These are phyloP conservation scores for Andrena dorsata DNA, from an alignment of 2,888 invertebrate species.

Conservation along the genomic window DNA sequence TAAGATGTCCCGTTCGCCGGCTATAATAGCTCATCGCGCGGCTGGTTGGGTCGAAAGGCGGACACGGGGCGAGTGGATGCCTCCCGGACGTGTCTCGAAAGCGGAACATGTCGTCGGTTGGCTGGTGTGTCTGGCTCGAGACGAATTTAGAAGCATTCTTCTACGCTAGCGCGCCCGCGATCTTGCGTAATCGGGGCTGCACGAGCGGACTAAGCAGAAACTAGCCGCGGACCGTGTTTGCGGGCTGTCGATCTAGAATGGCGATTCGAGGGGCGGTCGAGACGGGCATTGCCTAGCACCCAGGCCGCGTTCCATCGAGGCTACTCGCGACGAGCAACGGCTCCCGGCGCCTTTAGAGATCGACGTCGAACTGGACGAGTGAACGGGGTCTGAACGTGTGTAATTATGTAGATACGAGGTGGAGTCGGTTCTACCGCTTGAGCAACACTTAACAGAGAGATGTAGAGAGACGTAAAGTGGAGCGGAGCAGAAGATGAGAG, in stretches of 20 bases:
- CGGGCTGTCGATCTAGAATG: slow-evolving; percentile 6
- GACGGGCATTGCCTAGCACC: background rate
- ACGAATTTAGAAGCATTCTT: slow-evolving; percentile 72
- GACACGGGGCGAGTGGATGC: slow-evolving; percentile 49
- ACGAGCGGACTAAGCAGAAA: slow-evolving; percentile 2
- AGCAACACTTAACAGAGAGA: slow-evolving; percentile 31
- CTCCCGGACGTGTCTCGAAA: slow-evolving; percentile 67
- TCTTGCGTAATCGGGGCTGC: slow-evolving; percentile 58
- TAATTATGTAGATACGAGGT: slow-evolving; percentile 32
- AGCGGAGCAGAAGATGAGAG: slow-evolving; percentile 22
- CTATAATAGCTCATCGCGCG: slow-evolving; percentile 66
- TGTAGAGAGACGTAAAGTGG: slow-evolving; percentile 13
- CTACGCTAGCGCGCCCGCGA: slow-evolving; percentile 36
- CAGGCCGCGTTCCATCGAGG: background rate
- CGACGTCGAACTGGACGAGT: slow-evolving; percentile 5
- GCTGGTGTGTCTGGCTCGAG: slow-evolving; percentile 57
- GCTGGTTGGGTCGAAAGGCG: slow-evolving; percentile 54
- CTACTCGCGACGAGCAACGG: background rate
- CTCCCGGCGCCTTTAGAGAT: background rate
- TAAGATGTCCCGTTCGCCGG: slow-evolving; percentile 49
- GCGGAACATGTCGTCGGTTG: slow-evolving; percentile 69
- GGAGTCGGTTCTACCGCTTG: slow-evolving; percentile 32
- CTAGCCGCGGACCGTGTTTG: background rate
- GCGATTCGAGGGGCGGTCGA: background rate
- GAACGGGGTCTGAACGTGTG: slow-evolving; percentile 30